These are phyloP conservation scores for Odontesthes bonariensis DNA, from an alignment of 2,113 vertebrate species.

Conservation along the genomic window DNA sequence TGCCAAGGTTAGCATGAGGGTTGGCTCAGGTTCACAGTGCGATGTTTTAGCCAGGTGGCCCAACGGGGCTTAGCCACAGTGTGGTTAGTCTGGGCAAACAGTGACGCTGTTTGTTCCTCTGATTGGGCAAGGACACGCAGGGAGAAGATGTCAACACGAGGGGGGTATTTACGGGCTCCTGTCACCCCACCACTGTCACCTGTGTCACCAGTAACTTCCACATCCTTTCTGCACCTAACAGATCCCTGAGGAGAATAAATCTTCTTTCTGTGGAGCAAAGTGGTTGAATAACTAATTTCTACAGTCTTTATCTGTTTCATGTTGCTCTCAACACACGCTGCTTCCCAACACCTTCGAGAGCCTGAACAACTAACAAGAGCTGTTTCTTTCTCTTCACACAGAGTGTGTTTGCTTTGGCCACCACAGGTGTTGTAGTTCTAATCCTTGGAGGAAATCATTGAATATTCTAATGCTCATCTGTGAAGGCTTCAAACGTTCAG, in stretches of 20 bases:
- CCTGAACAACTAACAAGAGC: conserved; percentile 15
- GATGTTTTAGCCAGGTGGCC: conserved; percentile 74
- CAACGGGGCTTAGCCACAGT: conserved; percentile 8
- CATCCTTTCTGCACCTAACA: background rate
- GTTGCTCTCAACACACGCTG: background rate
- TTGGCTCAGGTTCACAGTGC: conserved; percentile 59
- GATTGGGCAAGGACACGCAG: conserved; percentile 67
- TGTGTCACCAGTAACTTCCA: conserved; percentile 61
- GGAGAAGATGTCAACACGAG: conserved; percentile 73
- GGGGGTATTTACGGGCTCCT: conserved; percentile 77
- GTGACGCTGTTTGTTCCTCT: conserved; percentile 77
- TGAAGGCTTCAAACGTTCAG: conserved; percentile 58
- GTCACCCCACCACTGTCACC: conserved; percentile 67
- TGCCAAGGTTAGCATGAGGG: conserved; percentile 78
- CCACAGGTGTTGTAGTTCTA: conserved; percentile 40
- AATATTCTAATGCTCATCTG: conserved; percentile 57
- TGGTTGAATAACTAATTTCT: background rate
- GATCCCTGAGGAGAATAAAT: conserved; percentile 13
- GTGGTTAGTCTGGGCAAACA: conserved; percentile 73
- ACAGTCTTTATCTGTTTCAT: background rate
- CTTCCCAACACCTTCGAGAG: conserved; percentile 12
- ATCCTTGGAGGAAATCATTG: conserved; percentile 50
- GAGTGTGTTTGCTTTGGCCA: conserved; percentile 40
- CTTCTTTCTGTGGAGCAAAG: background rate
- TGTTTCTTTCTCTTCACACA: conserved; percentile 47